Percentiles rank a stretch among this genome's conserved stretches.
Evolutionary conservation across 2,113 vertebrate species (phyloP).

Genomic region (rat (Rattus norvegicus)): DNA sequence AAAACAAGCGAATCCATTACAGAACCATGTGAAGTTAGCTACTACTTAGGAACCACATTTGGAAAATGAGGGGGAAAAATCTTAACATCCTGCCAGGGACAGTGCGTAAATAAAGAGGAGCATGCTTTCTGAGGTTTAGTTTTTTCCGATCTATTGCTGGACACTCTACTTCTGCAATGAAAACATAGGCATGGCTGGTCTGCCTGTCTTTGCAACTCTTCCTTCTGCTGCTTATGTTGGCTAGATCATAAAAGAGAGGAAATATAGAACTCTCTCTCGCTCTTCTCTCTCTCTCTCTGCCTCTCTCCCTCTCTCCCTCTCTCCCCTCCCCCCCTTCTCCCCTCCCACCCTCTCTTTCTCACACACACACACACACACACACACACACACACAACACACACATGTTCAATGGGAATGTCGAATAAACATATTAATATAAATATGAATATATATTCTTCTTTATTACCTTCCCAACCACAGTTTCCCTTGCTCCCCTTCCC

Average conservation of each 20-base stretch:
- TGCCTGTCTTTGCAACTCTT: neutral
- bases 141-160: neutral
- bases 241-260: neutral
- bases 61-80: neutral
- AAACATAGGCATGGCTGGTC: neutral
- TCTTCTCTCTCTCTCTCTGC: too few species aligned
- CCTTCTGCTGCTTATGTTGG: neutral
- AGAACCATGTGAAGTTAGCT: neutral
- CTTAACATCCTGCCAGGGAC: neutral
- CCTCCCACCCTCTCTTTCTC: too few species aligned
- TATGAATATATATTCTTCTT: too few species aligned
- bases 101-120: neutral
- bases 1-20: neutral
- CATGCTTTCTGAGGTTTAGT: neutral
- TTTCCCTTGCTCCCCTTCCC: neutral
- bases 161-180: neutral
- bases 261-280: too few species aligned
- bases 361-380: too few species aligned
- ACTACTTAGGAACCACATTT: neutral
- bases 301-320: too few species aligned
- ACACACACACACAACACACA: too few species aligned
- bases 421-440: too few species aligned
- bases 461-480: neutral
- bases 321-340: too few species aligned
- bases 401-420: too few species aligned